These are phyloP conservation scores for Zeuzera pyrina DNA, from an alignment of 2,888 invertebrate genomes.

Conservation along the genomic window DNA sequence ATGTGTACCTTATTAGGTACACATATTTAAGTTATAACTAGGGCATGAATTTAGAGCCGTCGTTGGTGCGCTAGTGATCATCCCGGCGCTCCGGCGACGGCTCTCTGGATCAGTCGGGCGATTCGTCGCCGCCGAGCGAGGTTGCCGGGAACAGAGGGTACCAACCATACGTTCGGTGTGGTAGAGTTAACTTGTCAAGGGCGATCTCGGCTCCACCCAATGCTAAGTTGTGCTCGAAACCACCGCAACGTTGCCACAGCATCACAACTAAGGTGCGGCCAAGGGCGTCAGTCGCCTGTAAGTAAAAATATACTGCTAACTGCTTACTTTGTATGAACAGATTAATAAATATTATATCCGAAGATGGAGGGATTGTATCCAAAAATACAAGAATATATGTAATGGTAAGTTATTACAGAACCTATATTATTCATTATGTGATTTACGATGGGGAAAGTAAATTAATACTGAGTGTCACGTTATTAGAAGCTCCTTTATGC, in stretches of 20 bases:
- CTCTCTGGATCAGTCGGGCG: constrained; percentile 69
- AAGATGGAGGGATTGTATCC: too few species aligned
- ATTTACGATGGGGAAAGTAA: too few species aligned
- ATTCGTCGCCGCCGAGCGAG: constrained; percentile 79
- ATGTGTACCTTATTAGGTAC: too few species aligned
- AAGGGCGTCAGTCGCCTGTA: constrained; percentile 79
- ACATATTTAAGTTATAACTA: too few species aligned
- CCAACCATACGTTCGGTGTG: constrained; percentile 89
- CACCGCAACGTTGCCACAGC: constrained; percentile 93
- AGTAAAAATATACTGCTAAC: too few species aligned
- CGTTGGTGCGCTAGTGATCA: constrained; percentile 43
- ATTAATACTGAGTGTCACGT: too few species aligned
- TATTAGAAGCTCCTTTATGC: too few species aligned
- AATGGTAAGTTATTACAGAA: too few species aligned
- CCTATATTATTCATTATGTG: too few species aligned
- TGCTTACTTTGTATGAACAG: too few species aligned
- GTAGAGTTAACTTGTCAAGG: constrained; percentile 85
- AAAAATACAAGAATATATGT: too few species aligned
- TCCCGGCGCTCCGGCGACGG: constrained; percentile 67
- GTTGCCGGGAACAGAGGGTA: constrained; percentile 93
- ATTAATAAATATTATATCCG: too few species aligned
- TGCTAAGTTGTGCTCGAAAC: constrained; percentile 85
- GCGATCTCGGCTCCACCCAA: constrained; percentile 91
- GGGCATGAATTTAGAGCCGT: constrained; percentile 45
- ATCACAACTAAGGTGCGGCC: constrained; percentile 90